A percentile compares a stretch with the other conserved stretches of the same genome.
Conservation (phyloP, 2,113 vertebrate genomes). For the Apaloderma vittatum region DNA sequence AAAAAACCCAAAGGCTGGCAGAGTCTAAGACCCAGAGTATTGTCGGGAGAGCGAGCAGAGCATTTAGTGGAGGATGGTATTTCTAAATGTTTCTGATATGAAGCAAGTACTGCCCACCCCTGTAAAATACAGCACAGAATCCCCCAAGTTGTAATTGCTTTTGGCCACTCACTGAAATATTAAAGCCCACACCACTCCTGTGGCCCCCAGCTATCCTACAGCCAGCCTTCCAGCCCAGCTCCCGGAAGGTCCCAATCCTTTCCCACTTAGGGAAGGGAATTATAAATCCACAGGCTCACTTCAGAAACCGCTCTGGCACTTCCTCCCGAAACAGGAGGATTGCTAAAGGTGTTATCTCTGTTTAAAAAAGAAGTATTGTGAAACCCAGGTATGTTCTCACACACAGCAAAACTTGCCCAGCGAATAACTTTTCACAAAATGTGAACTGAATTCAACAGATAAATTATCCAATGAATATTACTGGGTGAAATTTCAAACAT, state of each 20-base stretch:
- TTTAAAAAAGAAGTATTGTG: not conserved
- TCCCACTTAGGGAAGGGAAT: not conserved
- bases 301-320: not conserved
- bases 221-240: not conserved
- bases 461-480: not conserved
- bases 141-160: not conserved
- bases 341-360: not conserved
- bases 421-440: not conserved
- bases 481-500: not conserved
- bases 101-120: rapidly evolving
- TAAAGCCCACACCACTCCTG: rapidly evolving
- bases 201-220: not conserved
- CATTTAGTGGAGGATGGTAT: not conserved
- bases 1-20: not conserved
- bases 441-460: not conserved
- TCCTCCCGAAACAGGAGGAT: not conserved
- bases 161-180: not conserved
- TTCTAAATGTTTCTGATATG: not conserved
- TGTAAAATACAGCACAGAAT: not conserved
- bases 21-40: rapidly evolving
- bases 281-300: not conserved
- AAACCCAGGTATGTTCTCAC: not conserved
- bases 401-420: not conserved
- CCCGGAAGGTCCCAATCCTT: not conserved
- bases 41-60: not conserved